Evolutionary conservation across 1,140 invertebrate genomes (phyloP).

Genomic region (Drosophila triauraria): DNA sequence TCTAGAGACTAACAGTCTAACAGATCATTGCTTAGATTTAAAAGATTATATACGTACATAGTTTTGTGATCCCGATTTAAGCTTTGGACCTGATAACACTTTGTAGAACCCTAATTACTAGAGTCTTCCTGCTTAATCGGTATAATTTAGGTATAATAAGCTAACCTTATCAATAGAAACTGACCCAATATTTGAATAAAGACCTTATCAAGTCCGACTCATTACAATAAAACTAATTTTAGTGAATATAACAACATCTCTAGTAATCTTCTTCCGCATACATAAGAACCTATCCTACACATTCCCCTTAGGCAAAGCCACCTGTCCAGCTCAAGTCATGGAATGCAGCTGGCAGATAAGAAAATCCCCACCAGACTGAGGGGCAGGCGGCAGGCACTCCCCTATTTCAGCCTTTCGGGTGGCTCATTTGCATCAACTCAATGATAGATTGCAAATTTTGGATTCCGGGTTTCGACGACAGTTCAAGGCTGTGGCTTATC

Average conservation of each 20-base stretch:
- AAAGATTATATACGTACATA: neutral
- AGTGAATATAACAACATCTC: neutral
- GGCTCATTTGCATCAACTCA: conserved; percentile 4
- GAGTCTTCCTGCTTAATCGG: neutral
- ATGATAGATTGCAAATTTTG: neutral
- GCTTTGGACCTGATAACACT: neutral
- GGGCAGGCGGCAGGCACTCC: neutral
- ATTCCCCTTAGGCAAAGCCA: neutral
- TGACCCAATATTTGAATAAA: neutral
- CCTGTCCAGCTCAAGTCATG: neutral
- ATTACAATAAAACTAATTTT: neutral
- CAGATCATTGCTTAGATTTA: too few species aligned
- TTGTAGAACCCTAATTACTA: neutral
- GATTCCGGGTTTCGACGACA: neutral
- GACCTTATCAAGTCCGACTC: neutral
- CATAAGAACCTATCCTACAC: too few species aligned
- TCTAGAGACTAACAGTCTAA: too few species aligned
- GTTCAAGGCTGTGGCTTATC: conserved; percentile 48
- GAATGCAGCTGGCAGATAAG: conserved; percentile 21
- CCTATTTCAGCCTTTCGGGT: conserved; percentile 5
- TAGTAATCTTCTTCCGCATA: neutral
- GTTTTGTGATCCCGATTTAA: neutral
- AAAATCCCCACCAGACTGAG: neutral
- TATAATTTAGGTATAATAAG: neutral
- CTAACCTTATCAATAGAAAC: neutral